Percentiles rank a stretch among this genome's conserved stretches.
Conservation (phyloP, 2,888 invertebrate genomes). For the Lepidochitona cinerea region DNA sequence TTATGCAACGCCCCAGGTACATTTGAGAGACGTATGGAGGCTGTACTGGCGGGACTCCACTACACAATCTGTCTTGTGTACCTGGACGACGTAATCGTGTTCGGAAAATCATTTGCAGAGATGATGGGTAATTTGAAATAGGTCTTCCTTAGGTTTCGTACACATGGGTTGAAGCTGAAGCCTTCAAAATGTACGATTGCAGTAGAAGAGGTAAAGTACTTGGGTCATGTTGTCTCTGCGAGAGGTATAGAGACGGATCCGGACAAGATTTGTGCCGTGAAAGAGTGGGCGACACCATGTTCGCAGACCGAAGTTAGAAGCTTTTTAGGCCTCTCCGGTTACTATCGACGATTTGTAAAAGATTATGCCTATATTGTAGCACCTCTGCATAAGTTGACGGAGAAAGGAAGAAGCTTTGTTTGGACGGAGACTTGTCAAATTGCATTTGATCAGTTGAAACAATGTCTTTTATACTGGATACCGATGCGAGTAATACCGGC, state of each 20-base stretch:
- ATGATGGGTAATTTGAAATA: constrained; percentile 22
- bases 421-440: constrained; percentile 17
- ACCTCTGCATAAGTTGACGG: constrained; percentile 28
- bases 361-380: constrained; percentile 31
- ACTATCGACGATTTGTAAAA: constrained; percentile 37
- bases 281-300: constrained; percentile 24
- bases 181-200: constrained; percentile 36
- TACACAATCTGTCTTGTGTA: constrained; percentile 59
- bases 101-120: constrained; percentile 31
- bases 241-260: constrained; percentile 24
- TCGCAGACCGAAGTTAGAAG: constrained; percentile 21
- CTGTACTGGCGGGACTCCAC: constrained; percentile 43
- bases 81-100: constrained; percentile 63
- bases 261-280: constrained; percentile 27
- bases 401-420: constrained; percentile 12
- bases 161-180: constrained; percentile 35
- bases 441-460: constrained; percentile 17
- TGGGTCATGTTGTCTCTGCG: constrained; percentile 34
- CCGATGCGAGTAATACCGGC: constrained; percentile 21
- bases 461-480: constrained; percentile 22
- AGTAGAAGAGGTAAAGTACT: constrained; percentile 22
- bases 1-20: constrained; percentile 58
- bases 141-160: constrained; percentile 28
- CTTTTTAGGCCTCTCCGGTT: constrained; percentile 33
- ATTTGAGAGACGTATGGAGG: constrained; percentile 60